Evolutionary conservation across 1,140 invertebrate species (phyloP).

Genomic region (Neotoxoptera formosana): DNA sequence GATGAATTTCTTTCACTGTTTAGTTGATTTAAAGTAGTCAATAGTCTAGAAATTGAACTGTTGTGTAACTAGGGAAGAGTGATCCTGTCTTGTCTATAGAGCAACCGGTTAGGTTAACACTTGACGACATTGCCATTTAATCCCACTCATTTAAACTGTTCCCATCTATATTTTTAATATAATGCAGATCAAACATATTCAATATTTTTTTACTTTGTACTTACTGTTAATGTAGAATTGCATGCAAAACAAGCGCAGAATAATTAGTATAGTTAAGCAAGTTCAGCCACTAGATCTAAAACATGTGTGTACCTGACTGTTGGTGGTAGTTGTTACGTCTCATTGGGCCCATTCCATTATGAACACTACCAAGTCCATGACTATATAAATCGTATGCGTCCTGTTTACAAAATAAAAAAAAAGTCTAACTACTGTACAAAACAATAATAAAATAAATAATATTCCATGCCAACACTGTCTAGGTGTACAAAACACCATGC

Average conservation of each 20-base stretch:
- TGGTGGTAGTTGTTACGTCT: constrained; percentile 51
- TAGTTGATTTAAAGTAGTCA: no score
- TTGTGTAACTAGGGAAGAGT: not conserved
- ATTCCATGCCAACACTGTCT: constrained; percentile 15
- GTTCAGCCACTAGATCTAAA: constrained; percentile 25
- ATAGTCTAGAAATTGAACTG: no score
- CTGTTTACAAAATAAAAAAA: constrained; percentile 48
- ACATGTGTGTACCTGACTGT: constrained; percentile 50
- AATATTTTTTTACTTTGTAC: constrained; percentile 2
- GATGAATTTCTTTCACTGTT: no score
- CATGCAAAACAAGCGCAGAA: constrained; percentile 46
- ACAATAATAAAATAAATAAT: constrained; percentile 21
- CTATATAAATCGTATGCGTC: constrained; percentile 51
- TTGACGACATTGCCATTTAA: not conserved
- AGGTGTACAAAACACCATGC: constrained; percentile 36
- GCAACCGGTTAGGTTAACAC: not conserved
- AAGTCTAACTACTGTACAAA: constrained; percentile 51
- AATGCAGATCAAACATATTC: not conserved
- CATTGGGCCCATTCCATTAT: constrained; percentile 48
- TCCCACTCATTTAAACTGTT: not conserved
- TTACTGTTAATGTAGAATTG: constrained; percentile 50
- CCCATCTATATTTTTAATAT: not conserved
- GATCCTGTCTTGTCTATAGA: not conserved
- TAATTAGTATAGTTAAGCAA: constrained; percentile 28
- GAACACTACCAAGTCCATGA: constrained; percentile 56